Base-by-base conservation (phyloP, 2,797 vertebrate genomes). In the Eospalax fontanierii region DNA sequence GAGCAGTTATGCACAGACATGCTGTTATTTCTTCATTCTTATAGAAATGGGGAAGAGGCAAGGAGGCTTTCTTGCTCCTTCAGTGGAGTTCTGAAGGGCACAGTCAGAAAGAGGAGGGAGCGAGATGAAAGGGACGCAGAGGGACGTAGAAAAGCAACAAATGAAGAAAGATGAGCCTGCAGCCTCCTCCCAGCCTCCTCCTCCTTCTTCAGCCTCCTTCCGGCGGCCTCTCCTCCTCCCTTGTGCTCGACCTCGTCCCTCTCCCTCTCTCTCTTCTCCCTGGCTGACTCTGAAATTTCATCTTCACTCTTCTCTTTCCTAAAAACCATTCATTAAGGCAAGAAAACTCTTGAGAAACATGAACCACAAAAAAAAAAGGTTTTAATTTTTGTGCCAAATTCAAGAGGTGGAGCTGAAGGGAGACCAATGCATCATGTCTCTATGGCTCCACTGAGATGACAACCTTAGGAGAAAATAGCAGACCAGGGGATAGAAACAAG, bases 1-100 rank as follows among this genome's bases (percentile, higher is more conserved):
- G 70, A 74, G 84, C 90, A 95, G 95, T 97, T 96, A 95, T 71
- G 83, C 82, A 57, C 28, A 89, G 91, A 94, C 66, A 33, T 65
- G n/a, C 75, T 79, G 95, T 78, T 63, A 93, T 95, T 87, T 94
- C 97, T 96, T 98, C 97, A 93, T 94, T 97, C 97, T 95, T 96
- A 71, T 2, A 35, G 87, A 65, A 85, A 90, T 40, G 66, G n/a
- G 43, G 68, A 43, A 90, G 61, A 93, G 80, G 68, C 30, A 61
- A 61, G 38, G 63, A 89, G 81, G 28, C 89, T 97, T 92, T 96
- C 96, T 80, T 79, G 59, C 93, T 74, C 22, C n/a, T 93, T 71
- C 18, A 12, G 38, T 38, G 93, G 95, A 90, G 90, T 75, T 83
- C 30, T 73, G 84, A 96, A 94, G 93, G 83, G 95, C 89, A 59